Base-by-base conservation (phyloP, 2,888 invertebrate species). In the Amiota mariae region DNA sequence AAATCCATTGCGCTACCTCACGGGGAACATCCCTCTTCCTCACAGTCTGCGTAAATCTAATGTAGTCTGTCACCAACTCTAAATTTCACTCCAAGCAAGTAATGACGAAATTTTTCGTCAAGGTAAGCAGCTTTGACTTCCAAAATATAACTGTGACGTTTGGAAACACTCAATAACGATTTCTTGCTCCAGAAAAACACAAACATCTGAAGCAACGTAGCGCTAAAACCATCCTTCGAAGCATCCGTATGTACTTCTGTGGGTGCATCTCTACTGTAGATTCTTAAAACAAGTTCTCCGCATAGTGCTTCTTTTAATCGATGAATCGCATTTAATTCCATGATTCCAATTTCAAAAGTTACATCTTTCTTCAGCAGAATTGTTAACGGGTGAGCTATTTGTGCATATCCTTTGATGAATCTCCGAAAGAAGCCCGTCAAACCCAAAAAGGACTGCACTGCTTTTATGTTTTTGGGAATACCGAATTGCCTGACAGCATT, bases 161-260 rank as follows among this genome's bases (percentile, higher is more conserved):
- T 68, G 8, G 59, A 1, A 59, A 61, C 73, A 1, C 12, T 11
- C 11, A 2, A 3, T 15, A 15, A 57, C 18, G 73, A 51, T 12
- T 72, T 76, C 15, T 71, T 76, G 47, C 76, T 73, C 68, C 68
- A 76, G 51, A 47, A 74, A 56, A 12, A 71, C 0, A 75, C 54
- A 48, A 73, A 72, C 51, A 15, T 24, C 68, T 81, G 79, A 13
- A 79, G n/a, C 15, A 80, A 11, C 8, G 71, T 24, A 10, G 76
- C 78, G n/a, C n/a, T n/a, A n/a, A n/a, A n/a, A n/a, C n/a, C n/a
- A n/a, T n/a, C n/a, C n/a, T n/a, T n/a, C n/a, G 78, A 78, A 24
- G 78, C 76, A 68, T 80, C 77, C 1, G 78, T 77, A 36, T 80
- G 77, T 1, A 80, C 10, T 61, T 80, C 79, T 0, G 79, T 78